Percentiles rank a stretch among this genome's conserved stretches.
Conservation (phyloP, 2,888 invertebrate genomes). For the Folsomia candida region DNA sequence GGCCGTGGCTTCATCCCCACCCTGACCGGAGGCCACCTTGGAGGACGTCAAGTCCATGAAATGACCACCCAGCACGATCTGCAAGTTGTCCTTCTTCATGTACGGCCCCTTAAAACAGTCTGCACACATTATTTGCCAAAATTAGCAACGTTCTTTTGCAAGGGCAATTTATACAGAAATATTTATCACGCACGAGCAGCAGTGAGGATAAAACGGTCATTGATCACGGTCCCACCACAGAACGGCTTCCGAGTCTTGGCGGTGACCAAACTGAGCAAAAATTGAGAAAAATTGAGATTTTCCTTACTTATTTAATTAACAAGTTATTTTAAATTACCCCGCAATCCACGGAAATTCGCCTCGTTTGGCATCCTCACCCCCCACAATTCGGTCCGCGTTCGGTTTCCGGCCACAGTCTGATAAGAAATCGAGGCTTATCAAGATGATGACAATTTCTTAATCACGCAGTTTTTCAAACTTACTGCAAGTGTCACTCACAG, state of each 20-base stretch:
- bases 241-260: slow-evolving; percentile 42
- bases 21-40: slow-evolving; percentile 22
- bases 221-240: slow-evolving; percentile 39
- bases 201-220: slow-evolving; percentile 23
- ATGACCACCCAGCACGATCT: slow-evolving; percentile 39
- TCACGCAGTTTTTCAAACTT: slow-evolving; percentile 13
- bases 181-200: slow-evolving; percentile 43
- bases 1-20: neutral
- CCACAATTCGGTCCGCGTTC: slow-evolving; percentile 39
- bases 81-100: slow-evolving; percentile 35
- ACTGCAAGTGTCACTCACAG: slow-evolving; percentile 32
- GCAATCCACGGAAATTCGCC: slow-evolving; percentile 45
- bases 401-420: slow-evolving; percentile 42
- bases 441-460: neutral
- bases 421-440: neutral
- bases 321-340: too few relatives aligned
- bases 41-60: slow-evolving; percentile 35
- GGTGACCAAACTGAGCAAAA: slow-evolving; percentile 24
- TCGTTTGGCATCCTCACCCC: slow-evolving; percentile 37
- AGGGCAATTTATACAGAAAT: neutral
- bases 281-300: neutral
- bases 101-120: slow-evolving; percentile 29
- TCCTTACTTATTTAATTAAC: too few relatives aligned
- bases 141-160: neutral
- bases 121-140: too few relatives aligned